Conservation (phyloP, 2,797 vertebrate species). For the Chrosomus eos region DNA sequence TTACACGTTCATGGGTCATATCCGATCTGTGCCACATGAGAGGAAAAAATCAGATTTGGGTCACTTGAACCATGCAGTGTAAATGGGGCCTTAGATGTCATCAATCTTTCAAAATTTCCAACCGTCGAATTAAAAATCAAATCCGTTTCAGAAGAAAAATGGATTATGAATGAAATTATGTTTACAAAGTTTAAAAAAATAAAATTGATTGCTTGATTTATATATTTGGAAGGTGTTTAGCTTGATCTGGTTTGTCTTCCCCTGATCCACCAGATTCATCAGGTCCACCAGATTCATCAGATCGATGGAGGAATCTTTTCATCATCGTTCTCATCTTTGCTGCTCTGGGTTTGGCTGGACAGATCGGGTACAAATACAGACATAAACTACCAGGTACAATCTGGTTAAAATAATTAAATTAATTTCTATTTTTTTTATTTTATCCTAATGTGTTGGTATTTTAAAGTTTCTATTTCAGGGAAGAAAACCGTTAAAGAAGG, state of each 20-base stretch:
- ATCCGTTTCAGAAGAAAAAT: no score
- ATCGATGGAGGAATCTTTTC: neutral
- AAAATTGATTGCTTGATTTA: neutral
- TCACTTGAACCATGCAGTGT: no score
- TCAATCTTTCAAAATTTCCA: no score
- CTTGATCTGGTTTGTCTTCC: neutral
- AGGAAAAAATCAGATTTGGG: no score
- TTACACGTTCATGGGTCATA: no score
- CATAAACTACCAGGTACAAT: neutral
- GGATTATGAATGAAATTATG: no score
- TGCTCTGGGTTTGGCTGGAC: neutral
- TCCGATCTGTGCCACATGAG: no score
- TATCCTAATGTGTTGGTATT: neutral
- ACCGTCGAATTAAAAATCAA: no score
- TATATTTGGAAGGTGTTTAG: neutral
- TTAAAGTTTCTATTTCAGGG: neutral
- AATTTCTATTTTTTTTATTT: neutral
- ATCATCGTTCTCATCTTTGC: accelerated
- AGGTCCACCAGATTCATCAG: neutral
- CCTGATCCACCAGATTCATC: neutral
- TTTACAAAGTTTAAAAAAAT: no score
- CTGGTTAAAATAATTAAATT: neutral
- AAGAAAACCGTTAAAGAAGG: neutral
- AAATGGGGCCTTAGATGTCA: no score
- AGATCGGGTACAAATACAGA: neutral